A percentile compares a stretch with the other conserved stretches of the same genome.
Conservation (phyloP, 2,888 invertebrate genomes). For the Parascotia fuliginaria region DNA sequence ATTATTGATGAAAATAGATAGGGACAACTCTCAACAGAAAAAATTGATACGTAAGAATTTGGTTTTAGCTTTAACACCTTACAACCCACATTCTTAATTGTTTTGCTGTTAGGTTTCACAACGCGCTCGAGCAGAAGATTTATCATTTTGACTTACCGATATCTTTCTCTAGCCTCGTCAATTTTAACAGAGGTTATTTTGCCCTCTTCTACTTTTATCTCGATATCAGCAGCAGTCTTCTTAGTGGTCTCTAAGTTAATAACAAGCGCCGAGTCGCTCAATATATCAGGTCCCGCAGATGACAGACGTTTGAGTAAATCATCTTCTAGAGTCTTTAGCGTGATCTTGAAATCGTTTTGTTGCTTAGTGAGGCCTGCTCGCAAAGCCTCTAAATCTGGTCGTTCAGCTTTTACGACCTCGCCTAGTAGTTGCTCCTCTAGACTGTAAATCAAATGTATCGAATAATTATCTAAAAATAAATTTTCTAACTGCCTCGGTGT, state of each 20-base stretch:
- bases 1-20: too few relatives aligned
- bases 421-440: slow-evolving; percentile 97
- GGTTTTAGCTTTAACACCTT: too few relatives aligned
- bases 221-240: slow-evolving; percentile 96
- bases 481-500: too few relatives aligned
- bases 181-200: slow-evolving; percentile 94
- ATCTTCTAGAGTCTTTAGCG: slow-evolving; percentile 95
- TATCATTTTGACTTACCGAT: slow-evolving; percentile 84
- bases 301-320: slow-evolving; percentile 94
- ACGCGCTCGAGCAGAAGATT: too few relatives aligned
- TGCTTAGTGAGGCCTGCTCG: slow-evolving; percentile 94
- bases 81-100: too few relatives aligned
- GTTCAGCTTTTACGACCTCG: slow-evolving; percentile 96
- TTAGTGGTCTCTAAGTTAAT: slow-evolving; percentile 97
- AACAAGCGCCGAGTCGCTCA: slow-evolving; percentile 95
- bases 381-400: slow-evolving; percentile 94
- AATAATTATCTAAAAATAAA: neutral
- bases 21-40: too few relatives aligned
- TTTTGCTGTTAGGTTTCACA: too few relatives aligned
- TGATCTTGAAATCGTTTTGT: slow-evolving; percentile 97
- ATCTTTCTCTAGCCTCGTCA: slow-evolving; percentile 95
- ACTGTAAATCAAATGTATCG: slow-evolving; percentile 50
- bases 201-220: slow-evolving; percentile 94
- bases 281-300: slow-evolving; percentile 95
- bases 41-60: too few relatives aligned